phyloP scores from a whole-genome alignment of 2,113 vertebrate species.

The Lasiurus cinereus region DNA sequence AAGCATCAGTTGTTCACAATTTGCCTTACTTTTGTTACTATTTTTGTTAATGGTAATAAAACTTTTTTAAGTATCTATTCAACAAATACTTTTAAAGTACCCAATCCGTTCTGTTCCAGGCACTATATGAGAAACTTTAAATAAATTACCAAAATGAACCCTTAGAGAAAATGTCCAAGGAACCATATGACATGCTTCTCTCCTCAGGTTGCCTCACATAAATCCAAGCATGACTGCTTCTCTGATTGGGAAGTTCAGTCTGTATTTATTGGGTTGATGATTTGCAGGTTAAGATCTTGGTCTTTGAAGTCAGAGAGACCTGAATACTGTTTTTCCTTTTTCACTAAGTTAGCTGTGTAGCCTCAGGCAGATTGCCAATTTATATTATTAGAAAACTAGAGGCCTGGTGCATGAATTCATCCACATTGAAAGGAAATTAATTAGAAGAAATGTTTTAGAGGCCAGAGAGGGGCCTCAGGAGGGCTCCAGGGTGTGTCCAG shows the following conservation, averaged over 20 bases:
- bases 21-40: constrained; percentile 2
- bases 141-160: constrained; percentile 24
- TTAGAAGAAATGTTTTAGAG: too few species aligned
- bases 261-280: background rate
- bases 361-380: background rate
- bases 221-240: background rate
- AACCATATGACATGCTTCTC: background rate
- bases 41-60: constrained; percentile 4
- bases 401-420: too few species aligned
- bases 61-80: background rate
- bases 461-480: too few species aligned
- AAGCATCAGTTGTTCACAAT: constrained; percentile 32
- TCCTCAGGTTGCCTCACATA: background rate
- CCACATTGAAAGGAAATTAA: too few species aligned
- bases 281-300: background rate
- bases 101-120: background rate
- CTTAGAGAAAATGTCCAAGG: constrained; percentile 1
- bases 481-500: too few species aligned
- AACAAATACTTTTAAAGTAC: constrained; percentile 30
- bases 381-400: constrained; percentile 18
- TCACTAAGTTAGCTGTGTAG: background rate
- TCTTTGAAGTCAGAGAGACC: background rate
- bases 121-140: background rate
- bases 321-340: background rate
- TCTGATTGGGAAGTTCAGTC: background rate